Base-by-base conservation (phyloP, 2,113 vertebrate species). In the Sorex araneus region DNA sequence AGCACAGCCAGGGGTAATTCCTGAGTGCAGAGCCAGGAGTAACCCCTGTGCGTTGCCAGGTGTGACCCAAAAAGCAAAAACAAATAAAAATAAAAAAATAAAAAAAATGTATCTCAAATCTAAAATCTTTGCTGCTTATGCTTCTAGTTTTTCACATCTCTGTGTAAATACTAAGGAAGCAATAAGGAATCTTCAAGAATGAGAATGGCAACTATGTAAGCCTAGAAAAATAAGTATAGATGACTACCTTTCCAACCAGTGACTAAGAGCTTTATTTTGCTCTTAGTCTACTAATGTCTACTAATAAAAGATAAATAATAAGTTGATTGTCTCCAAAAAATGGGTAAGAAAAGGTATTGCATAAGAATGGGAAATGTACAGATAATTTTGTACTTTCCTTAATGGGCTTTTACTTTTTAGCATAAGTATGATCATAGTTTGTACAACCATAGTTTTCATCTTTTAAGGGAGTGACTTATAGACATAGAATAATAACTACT, bases 241-340 rank as follows among this genome's bases (percentile, higher is more conserved):
- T 3, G 5, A 84, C 67, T 6, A 86, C 8, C 23, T 73, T 79
- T 40, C 16, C 10, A 69, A 23, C 9, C 18, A 71, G 10, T 50
- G 57, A 60, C 19, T 21, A 21, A 23, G 47, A 7, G 57, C 21
- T 60, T 60, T 60, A 60, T 60, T 60, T 60, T 60, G 23, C 18
- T n/a, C n/a, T n/a, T n/a, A n/a, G n/a, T n/a, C n/a, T n/a, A n/a
- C n/a, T n/a, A 60, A 60, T 60, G 23, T 60, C 57, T 23, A 60
- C 19, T 23, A 60, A 60, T 60, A 60, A 21, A 19, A 60, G 18
- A 60, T 60, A 60, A 60, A 60, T 23, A 60, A 60, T 8, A 7
- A 54, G 54, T 16, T 54, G 32, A n/a, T 50, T 84, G 40, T 50
- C 27, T 77, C 34, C 30, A 82, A 32, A 90, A 87, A 75, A 93